Evolutionary conservation across 2,797 vertebrate genomes (phyloP).

Genomic region (Cercopithecus hamlyni): DNA sequence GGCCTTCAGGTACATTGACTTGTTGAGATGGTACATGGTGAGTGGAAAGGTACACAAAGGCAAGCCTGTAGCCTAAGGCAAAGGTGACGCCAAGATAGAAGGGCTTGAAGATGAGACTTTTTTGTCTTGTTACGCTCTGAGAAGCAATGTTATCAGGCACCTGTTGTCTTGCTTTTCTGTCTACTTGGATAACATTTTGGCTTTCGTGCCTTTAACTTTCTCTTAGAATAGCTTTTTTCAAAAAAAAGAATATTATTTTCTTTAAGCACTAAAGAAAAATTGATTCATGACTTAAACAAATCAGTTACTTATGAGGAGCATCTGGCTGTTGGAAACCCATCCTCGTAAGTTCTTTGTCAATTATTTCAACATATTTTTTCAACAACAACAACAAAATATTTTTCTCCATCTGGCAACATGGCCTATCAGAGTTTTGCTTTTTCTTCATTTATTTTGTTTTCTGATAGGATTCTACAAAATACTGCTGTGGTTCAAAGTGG

Average conservation of each 20-base stretch:
- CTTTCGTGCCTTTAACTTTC: not conserved
- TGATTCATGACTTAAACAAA: not conserved
- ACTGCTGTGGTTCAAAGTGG: not conserved
- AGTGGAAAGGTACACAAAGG: not conserved
- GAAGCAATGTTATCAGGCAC: not conserved
- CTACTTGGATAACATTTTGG: not conserved
- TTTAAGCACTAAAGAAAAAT: not conserved
- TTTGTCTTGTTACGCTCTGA: not conserved
- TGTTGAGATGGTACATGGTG: not conserved
- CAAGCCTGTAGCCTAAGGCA: not conserved
- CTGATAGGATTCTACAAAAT: not conserved
- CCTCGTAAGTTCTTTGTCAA: not conserved
- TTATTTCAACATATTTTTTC: not conserved
- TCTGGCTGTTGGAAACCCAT: not conserved
- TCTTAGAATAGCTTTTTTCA: not conserved
- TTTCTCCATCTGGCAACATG: not conserved
- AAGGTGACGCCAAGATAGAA: not conserved
- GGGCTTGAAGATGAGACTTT: not conserved
- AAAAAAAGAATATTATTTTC: not conserved
- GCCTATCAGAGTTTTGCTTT: not conserved
- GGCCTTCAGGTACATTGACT: constrained; percentile 89
- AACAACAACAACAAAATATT: not conserved
- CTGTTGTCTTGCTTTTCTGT: not conserved
- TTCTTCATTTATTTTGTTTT: not conserved
- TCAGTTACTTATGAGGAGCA: not conserved